phyloP scores from a whole-genome alignment of 2,888 invertebrate genomes.

The Cataglyphis livida region DNA sequence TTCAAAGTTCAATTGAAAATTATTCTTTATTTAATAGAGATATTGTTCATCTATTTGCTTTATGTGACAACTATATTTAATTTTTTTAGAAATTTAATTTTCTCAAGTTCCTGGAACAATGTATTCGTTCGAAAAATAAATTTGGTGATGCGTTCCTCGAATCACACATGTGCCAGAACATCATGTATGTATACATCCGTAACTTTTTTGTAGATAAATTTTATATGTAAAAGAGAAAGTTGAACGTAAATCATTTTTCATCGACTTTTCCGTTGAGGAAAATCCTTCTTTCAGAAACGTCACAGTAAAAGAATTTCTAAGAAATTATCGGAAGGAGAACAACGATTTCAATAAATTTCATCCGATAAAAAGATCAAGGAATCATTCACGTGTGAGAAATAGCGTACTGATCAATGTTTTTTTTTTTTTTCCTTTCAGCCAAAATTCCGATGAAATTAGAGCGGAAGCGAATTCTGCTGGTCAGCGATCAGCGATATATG shows the following conservation, averaged over 20 bases:
- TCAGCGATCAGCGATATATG: background rate
- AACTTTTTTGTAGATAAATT: background rate
- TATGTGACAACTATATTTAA: background rate
- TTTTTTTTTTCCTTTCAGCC: constrained; percentile 5
- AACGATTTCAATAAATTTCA: constrained; percentile 5
- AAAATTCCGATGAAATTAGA: constrained; percentile 46
- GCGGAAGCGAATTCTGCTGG: constrained; percentile 32
- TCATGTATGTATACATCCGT: background rate
- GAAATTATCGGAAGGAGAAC: background rate
- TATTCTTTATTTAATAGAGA: background rate
- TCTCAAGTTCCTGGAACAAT: background rate
- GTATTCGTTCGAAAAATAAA: background rate
- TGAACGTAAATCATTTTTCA: background rate
- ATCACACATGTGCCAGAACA: background rate
- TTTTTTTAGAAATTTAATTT: background rate
- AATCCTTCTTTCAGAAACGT: background rate
- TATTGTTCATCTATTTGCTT: background rate
- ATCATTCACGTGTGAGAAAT: constrained; percentile 2
- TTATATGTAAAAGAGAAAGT: background rate
- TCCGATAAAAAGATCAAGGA: constrained; percentile 58
- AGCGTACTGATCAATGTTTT: background rate
- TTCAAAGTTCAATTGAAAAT: background rate
- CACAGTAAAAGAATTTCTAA: background rate
- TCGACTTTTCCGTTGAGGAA: constrained; percentile 23
- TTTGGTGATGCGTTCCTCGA: constrained; percentile 22